Percentiles rank a stretch among this genome's conserved stretches.
Conservation (phyloP, 2,797 vertebrate species). For the Hylomyscus alleni region DNA sequence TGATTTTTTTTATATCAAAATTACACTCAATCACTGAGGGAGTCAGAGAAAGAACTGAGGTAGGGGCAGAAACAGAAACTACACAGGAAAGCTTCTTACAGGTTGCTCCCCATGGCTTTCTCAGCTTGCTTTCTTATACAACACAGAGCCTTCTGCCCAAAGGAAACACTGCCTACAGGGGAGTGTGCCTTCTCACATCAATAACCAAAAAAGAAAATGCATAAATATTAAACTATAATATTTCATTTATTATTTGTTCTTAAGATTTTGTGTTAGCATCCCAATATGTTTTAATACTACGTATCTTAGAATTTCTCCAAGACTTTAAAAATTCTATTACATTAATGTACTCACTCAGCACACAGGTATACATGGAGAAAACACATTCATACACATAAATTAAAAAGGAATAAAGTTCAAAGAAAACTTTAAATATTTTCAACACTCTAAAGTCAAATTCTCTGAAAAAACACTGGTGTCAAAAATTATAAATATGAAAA, state of each 20-base stretch:
- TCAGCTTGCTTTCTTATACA: not conserved
- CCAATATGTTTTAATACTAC: not conserved
- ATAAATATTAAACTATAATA: not conserved
- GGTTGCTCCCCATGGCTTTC: no score
- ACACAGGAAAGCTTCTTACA: not conserved
- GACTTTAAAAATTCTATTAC: not conserved
- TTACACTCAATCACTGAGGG: not conserved
- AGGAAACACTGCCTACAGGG: not conserved
- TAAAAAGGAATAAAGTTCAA: not conserved
- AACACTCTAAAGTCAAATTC: not conserved
- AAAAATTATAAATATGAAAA: not conserved
- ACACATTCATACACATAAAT: not conserved
- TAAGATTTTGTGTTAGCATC: not conserved
- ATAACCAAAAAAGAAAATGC: not conserved
- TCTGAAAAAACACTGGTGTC: not conserved
- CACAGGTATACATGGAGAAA: not conserved
- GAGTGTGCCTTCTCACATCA: accelerated
- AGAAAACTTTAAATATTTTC: not conserved
- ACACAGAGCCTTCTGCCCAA: no score
- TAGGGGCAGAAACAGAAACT: not conserved
- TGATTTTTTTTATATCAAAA: not conserved
- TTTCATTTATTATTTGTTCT: not conserved
- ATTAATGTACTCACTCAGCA: not conserved
- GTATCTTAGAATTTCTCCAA: not conserved
- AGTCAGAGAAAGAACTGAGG: not conserved